Base-by-base conservation (phyloP, 2,888 invertebrate species). In the Amiota mariae region DNA sequence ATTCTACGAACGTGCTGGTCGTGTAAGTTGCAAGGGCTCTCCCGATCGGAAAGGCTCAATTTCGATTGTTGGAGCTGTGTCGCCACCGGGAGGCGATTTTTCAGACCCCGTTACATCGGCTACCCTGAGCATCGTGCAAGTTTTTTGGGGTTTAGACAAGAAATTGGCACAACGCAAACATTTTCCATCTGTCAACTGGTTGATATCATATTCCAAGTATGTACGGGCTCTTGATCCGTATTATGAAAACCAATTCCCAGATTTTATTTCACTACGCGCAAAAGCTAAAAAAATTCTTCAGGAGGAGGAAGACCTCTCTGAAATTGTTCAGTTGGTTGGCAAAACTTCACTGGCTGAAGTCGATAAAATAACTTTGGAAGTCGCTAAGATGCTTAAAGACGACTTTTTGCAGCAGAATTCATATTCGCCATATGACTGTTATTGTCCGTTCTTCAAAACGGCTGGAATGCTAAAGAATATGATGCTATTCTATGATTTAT, bases 361-460 rank as follows among this genome's bases (percentile, higher is more conserved):
- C 2, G 98, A 99, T 91, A 99, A 99, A 91, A 98, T 99, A 90
- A 99, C 98, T 0, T 92, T 99, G 76, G 98, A 99, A 91, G 97
- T 99, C 68, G 98, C 98, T 81, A 98, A 97, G 90, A 91, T 99
- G 80, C 92, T 99, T 76, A 98, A 98, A 89, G 99, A 99, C 90
- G 99, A 99, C 91, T 99, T 98, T 92, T 91, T 99, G 87, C 99
- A 99, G 90, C 99, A 99, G 91, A 99, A 99, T 93, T 98, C 98
- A 90, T 96, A 97, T 90, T 96, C 97, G 1, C 90, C 95, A 1
- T 97, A 97, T 91, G 97, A 97, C 91, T 94, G 98, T 76, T 99
- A 96, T 92, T 99, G 99, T 88, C 99, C 99, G 84, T 99, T 99
- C 93, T 99, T 98, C 93, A 99, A 99, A 92, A 99, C 99, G 0